Percentiles rank a stretch among this genome's conserved stretches.
These are phyloP conservation scores for Pyrocoelia pectoralis DNA, from an alignment of 2,888 invertebrate species.

Conservation along the genomic window DNA sequence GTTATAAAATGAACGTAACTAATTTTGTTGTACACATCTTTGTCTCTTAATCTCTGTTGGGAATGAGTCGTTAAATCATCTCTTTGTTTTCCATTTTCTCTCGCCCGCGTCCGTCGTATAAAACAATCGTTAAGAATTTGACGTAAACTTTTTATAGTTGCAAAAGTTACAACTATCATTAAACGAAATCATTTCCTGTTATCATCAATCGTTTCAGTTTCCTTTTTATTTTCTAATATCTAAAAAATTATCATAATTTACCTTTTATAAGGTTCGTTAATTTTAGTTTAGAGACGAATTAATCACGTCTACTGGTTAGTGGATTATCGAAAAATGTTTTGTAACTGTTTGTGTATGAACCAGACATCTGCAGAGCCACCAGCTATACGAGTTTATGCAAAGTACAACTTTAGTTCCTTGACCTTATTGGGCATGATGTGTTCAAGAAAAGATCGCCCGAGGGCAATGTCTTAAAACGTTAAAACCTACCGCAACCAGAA, in stretches of 20 bases:
- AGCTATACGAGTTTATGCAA: constrained; percentile 18
- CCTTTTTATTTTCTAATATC: not conserved
- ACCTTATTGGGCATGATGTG: constrained; percentile 31
- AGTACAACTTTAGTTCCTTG: constrained; percentile 28
- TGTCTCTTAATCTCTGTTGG: too few species aligned
- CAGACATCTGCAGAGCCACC: constrained; percentile 1
- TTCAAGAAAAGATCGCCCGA: constrained; percentile 24
- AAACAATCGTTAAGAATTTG: constrained; percentile 3
- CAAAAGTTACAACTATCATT: constrained; percentile 9
- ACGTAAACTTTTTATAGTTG: not conserved
- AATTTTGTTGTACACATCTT: too few species aligned
- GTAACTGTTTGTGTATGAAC: not conserved
- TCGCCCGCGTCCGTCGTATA: not conserved
- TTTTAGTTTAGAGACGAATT: not conserved
- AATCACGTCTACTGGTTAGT: not conserved
- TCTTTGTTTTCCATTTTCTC: not conserved
- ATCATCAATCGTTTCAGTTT: constrained; percentile 6
- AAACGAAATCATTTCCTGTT: constrained; percentile 1
- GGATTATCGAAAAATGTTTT: not conserved
- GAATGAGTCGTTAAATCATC: not conserved
- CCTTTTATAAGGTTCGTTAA: constrained; percentile 5
- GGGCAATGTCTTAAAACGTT: constrained; percentile 9
- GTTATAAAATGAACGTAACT: too few species aligned
- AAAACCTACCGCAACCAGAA: constrained; percentile 26
- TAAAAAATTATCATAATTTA: not conserved